phyloP scores from a whole-genome alignment of 2,113 vertebrate species.

The Perca fluviatilis region DNA sequence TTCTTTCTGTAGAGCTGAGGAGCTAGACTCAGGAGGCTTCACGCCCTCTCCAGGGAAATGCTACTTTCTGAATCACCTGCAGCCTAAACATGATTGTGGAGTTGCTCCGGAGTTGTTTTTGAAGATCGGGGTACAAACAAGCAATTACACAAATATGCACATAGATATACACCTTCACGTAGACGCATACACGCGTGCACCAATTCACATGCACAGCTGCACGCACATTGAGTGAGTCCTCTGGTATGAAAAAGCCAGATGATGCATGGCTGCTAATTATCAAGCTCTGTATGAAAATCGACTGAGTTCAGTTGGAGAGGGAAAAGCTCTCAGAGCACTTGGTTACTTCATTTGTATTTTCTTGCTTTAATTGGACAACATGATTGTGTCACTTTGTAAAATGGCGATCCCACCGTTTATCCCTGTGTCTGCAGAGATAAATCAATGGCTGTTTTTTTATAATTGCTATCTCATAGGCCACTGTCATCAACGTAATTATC shows the following conservation, averaged over 20 bases:
- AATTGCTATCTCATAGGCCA: slow-evolving; percentile 67
- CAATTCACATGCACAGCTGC: not conserved
- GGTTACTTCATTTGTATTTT: slow-evolving; percentile 71
- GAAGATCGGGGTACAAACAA: slow-evolving; percentile 75
- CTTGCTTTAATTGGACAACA: slow-evolving; percentile 74
- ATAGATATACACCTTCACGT: slow-evolving; percentile 23
- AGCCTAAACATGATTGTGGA: slow-evolving; percentile 79
- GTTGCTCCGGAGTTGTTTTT: slow-evolving; percentile 72
- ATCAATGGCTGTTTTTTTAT: slow-evolving; percentile 76
- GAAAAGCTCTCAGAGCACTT: slow-evolving; percentile 55
- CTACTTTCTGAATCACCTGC: slow-evolving; percentile 82
- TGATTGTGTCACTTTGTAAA: slow-evolving; percentile 78
- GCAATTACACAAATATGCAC: slow-evolving; percentile 72
- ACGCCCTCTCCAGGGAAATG: slow-evolving; percentile 71
- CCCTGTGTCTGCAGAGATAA: slow-evolving; percentile 66
- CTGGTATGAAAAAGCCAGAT: slow-evolving; percentile 56
- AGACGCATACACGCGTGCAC: slow-evolving; percentile 1
- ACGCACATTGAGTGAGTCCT: slow-evolving; percentile 3
- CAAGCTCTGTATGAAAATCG: slow-evolving; percentile 67
- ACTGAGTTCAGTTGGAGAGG: slow-evolving; percentile 47
- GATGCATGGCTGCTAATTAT: slow-evolving; percentile 77
- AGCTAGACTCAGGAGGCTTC: slow-evolving; percentile 66
- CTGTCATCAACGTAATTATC: slow-evolving; percentile 76
- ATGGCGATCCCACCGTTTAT: slow-evolving; percentile 66
- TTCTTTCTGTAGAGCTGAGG: slow-evolving; percentile 52